Conservation (phyloP, 2,113 vertebrate species). For the Physeter macrocephalus region DNA sequence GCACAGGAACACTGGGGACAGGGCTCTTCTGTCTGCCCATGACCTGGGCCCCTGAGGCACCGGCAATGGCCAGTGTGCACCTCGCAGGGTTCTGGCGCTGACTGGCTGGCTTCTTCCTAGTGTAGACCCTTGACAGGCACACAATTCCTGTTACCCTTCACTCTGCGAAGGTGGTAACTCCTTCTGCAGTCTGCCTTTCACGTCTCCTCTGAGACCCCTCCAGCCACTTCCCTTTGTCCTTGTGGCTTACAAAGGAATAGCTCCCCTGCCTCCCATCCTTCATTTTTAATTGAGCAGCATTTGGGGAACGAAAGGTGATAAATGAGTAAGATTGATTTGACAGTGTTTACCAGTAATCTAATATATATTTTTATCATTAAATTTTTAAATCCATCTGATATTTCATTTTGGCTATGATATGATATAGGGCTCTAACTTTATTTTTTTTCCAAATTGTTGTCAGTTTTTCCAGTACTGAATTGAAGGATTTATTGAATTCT, state of each 20-base stretch:
- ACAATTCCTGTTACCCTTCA: not conserved
- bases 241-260: not conserved
- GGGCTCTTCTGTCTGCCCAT: not conserved
- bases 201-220: not conserved
- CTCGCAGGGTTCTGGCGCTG: not conserved
- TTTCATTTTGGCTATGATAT: not conserved
- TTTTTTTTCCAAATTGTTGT: not conserved
- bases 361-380: not conserved
- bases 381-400: not conserved
- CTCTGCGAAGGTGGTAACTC: accelerated
- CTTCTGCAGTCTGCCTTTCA: no score
- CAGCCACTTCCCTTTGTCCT: not conserved
- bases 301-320: not conserved
- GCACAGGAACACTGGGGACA: accelerated
- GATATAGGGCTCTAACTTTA: not conserved
- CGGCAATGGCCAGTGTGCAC: no score
- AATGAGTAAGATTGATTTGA: not conserved
- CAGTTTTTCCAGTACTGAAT: not conserved
- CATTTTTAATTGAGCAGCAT: not conserved
- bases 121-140: accelerated
- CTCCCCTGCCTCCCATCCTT: not conserved
- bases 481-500: not conserved
- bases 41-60: not conserved
- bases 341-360: not conserved
- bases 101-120: not conserved